Conservation (phyloP, 2,113 vertebrate genomes). For the Cryptoleucopteryx plumbea region DNA sequence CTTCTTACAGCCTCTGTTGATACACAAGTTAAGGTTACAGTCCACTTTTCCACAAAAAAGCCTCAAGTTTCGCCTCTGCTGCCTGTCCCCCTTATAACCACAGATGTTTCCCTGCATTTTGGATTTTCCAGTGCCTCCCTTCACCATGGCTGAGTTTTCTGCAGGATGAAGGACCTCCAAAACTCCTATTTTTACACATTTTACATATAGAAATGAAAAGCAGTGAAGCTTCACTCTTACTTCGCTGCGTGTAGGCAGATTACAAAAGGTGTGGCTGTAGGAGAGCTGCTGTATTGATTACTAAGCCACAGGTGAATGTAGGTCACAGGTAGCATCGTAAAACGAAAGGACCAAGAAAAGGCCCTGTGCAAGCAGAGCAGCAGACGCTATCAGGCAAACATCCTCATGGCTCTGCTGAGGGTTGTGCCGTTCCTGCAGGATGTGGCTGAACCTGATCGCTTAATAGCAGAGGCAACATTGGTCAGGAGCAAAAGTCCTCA, state of each 20-base stretch:
- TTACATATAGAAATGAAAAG: not conserved
- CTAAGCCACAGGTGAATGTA: not conserved
- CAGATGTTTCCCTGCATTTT: not conserved
- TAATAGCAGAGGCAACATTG: not conserved
- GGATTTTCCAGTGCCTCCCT: not conserved
- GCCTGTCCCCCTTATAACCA: not conserved
- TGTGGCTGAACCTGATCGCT: not conserved
- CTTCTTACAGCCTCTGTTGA: not conserved
- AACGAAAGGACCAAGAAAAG: not conserved
- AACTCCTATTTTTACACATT: not conserved
- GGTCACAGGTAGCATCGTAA: fast-evolving
- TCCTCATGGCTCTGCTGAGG: not conserved
- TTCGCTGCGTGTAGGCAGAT: not conserved
- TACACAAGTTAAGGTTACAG: not conserved
- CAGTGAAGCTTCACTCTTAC: not conserved
- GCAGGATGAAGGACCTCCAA: not conserved
- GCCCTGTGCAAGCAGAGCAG: not conserved
- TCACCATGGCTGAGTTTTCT: not conserved
- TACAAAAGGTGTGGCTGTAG: not conserved
- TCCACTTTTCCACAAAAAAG: not conserved
- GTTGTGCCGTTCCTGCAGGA: not conserved
- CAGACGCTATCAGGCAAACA: not conserved
- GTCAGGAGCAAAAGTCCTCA: not conserved
- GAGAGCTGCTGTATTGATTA: not conserved
- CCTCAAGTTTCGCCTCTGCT: not conserved